Percentiles rank a stretch among this genome's conserved stretches.
Conservation (phyloP, 2,113 vertebrate genomes). For the Oryzias woworae region DNA sequence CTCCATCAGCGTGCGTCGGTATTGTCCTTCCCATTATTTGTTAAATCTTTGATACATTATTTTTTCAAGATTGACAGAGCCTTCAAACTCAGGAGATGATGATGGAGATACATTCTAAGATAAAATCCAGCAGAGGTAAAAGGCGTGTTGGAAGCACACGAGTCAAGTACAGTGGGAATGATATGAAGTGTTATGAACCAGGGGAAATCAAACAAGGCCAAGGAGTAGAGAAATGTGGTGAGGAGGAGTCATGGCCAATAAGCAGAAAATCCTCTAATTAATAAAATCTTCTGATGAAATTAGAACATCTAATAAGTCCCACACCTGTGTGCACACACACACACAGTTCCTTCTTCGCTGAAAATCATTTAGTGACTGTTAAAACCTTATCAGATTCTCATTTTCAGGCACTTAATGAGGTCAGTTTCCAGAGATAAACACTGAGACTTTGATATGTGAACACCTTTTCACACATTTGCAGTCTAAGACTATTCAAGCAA, state of each 20-base stretch:
- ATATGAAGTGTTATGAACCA: slow-evolving; percentile 6
- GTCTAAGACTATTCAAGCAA: not conserved
- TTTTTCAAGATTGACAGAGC: slow-evolving; percentile 2
- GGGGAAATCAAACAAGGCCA: slow-evolving; percentile 32
- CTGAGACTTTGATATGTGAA: too few relatives aligned
- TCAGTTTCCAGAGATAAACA: not conserved
- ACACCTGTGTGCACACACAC: slow-evolving; percentile 12
- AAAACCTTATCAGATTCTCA: not conserved
- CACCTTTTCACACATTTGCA: not conserved
- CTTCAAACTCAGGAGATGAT: slow-evolving; percentile 5
- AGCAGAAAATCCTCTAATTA: slow-evolving; percentile 69
- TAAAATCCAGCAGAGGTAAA: slow-evolving; percentile 10
- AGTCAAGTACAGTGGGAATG: slow-evolving; percentile 29
- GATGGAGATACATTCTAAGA: slow-evolving; percentile 27
- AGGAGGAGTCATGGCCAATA: slow-evolving; percentile 48
- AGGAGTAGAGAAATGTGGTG: slow-evolving; percentile 33
- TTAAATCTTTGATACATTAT: slow-evolving; percentile 14
- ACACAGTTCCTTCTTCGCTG: slow-evolving; percentile 7
- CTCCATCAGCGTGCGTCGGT: not conserved
- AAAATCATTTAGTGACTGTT: not conserved
- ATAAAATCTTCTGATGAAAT: slow-evolving; percentile 65
- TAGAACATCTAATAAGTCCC: slow-evolving; percentile 46
- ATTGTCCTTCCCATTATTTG: slow-evolving; percentile 8
- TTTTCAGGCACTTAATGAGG: not conserved
- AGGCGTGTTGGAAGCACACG: slow-evolving; percentile 4